Evolutionary conservation across 2,797 vertebrate species (phyloP).

Genomic region (Coendou prehensilis): DNA sequence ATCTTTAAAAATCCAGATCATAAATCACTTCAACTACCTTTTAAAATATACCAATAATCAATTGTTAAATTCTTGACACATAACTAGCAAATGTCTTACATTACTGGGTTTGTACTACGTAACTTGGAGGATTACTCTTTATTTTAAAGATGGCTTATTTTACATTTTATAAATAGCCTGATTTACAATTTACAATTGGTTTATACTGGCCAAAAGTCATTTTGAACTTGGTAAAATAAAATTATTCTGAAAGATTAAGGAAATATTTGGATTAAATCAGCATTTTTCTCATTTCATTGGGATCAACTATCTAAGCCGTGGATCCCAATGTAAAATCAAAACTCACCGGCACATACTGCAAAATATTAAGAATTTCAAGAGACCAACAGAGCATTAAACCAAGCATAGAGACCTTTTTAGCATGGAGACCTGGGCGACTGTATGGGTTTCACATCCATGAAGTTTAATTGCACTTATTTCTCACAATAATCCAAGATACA

Average conservation of each 20-base stretch:
- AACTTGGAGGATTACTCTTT: not conserved
- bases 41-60: constrained; percentile 18
- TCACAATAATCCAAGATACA: not conserved
- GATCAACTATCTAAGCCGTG: not conserved
- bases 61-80: not conserved
- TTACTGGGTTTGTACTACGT: not conserved
- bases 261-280: constrained; percentile 21
- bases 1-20: not conserved
- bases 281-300: not conserved
- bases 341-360: not conserved
- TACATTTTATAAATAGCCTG: not conserved
- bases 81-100: not conserved
- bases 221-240: not conserved
- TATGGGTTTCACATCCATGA: not conserved
- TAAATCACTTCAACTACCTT: not conserved
- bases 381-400: not conserved
- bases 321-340: not conserved
- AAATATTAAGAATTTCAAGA: not conserved
- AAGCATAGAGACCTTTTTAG: not conserved
- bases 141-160: not conserved
- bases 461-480: not conserved
- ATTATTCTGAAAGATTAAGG: not conserved
- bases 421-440: not conserved
- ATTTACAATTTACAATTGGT: not conserved
- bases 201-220: not conserved